Conservation (phyloP, 2,113 vertebrate species). For the Lagenorhynchus albirostris region DNA sequence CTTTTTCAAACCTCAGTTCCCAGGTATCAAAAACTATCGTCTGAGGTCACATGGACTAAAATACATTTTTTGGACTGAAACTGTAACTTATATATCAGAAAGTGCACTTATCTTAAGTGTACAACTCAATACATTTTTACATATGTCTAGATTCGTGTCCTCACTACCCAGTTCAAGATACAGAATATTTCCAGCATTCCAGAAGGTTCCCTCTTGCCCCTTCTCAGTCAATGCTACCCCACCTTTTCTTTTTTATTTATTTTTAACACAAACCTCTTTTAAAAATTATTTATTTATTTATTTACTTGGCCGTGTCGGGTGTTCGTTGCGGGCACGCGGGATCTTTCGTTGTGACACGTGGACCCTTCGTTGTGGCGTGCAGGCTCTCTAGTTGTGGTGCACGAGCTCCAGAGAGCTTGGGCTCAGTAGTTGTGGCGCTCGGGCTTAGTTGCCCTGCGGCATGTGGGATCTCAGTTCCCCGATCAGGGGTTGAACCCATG, state of each 20-base stretch:
- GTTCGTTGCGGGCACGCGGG: too few relatives aligned
- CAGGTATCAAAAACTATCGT: background rate
- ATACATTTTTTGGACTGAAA: background rate
- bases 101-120: background rate
- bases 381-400: too few relatives aligned
- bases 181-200: background rate
- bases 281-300: too few relatives aligned
- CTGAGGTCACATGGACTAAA: background rate
- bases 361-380: too few relatives aligned
- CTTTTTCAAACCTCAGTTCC: constrained; percentile 10
- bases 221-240: background rate
- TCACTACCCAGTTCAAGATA: background rate
- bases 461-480: too few relatives aligned
- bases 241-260: background rate
- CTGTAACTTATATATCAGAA: background rate
- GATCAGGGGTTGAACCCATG: too few relatives aligned
- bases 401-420: too few relatives aligned
- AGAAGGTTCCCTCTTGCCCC: background rate
- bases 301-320: too few relatives aligned
- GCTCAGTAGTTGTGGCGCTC: too few relatives aligned
- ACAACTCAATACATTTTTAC: background rate
- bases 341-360: too few relatives aligned
- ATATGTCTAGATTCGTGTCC: background rate
- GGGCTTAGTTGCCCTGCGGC: too few relatives aligned
- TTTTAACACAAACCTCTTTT: too few relatives aligned